Conservation (phyloP, 2,113 vertebrate species). For the Ageneiosus marmoratus region DNA sequence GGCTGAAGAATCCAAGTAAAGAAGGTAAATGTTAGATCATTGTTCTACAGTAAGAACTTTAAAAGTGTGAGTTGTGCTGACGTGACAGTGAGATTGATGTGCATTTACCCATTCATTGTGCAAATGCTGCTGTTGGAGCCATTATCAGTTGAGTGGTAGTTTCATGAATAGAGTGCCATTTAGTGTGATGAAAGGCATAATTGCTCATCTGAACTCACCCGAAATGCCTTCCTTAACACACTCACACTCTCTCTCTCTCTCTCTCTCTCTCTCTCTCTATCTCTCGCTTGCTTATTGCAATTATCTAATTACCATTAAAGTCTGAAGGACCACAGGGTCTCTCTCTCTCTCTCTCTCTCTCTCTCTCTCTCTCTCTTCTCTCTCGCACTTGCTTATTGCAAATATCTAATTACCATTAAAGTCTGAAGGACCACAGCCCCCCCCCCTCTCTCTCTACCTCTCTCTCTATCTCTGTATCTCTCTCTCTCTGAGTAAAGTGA, state of each 20-base stretch:
- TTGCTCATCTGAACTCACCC: slow-evolving; percentile 69
- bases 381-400: background rate
- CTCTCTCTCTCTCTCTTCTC: background rate
- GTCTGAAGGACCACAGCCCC: background rate
- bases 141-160: slow-evolving; percentile 63
- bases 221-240: slow-evolving; percentile 53
- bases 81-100: slow-evolving; percentile 62
- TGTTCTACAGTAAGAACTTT: background rate
- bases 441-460: background rate
- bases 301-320: background rate
- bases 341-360: background rate
- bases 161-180: slow-evolving; percentile 60
- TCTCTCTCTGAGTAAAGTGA: slow-evolving; percentile 55
- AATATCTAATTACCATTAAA: background rate
- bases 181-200: slow-evolving; percentile 66
- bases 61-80: slow-evolving; percentile 24
- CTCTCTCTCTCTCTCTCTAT: background rate
- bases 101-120: slow-evolving; percentile 59
- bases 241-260: background rate
- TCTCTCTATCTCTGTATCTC: background rate
- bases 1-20: background rate
- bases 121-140: slow-evolving; percentile 62
- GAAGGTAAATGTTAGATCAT: background rate
- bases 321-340: background rate
- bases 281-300: background rate